Conservation (phyloP, 37 sponge, comb jelly and placozoan species). For the Ianthella basta region DNA sequence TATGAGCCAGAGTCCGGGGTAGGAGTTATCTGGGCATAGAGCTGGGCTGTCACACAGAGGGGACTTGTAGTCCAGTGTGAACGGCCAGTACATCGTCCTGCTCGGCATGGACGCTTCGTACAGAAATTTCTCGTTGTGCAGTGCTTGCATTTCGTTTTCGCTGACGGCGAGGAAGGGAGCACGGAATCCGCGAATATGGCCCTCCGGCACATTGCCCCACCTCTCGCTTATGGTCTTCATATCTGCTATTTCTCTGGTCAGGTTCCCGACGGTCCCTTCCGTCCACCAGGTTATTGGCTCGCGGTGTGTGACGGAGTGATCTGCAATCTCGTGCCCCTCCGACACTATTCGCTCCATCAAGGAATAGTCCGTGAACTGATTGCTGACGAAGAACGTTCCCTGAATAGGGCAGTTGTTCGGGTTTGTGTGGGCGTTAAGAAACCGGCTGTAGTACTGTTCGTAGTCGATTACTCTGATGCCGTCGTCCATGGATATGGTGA, state of each 20-base stretch:
- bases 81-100: conserved; percentile 47
- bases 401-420: conserved; percentile 55
- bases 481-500: conserved; percentile 51
- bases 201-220: conserved; percentile 47
- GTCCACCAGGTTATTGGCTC: conserved; percentile 52
- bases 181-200: conserved; percentile 42
- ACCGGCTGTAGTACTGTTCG: conserved; percentile 27
- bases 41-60: conserved; percentile 46
- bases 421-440: conserved; percentile 32
- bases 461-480: conserved; percentile 44
- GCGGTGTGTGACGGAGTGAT: conserved; percentile 51
- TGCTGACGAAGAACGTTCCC: conserved; percentile 45
- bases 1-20: conserved; percentile 58
- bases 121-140: conserved; percentile 42
- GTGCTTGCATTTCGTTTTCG: conserved; percentile 43
- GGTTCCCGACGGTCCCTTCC: conserved; percentile 44
- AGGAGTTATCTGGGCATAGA: conserved; percentile 49
- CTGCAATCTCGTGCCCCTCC: conserved; percentile 57
- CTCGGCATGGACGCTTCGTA: conserved; percentile 59
- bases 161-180: conserved; percentile 46
- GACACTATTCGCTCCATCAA: conserved; percentile 47
- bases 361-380: conserved; percentile 57
- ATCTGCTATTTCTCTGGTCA: conserved; percentile 48
- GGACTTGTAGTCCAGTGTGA: conserved; percentile 68
- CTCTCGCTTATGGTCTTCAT: conserved; percentile 37